Evolutionary conservation across 2,888 invertebrate genomes (phyloP).

Genomic region (Mythimna lalbum): DNA sequence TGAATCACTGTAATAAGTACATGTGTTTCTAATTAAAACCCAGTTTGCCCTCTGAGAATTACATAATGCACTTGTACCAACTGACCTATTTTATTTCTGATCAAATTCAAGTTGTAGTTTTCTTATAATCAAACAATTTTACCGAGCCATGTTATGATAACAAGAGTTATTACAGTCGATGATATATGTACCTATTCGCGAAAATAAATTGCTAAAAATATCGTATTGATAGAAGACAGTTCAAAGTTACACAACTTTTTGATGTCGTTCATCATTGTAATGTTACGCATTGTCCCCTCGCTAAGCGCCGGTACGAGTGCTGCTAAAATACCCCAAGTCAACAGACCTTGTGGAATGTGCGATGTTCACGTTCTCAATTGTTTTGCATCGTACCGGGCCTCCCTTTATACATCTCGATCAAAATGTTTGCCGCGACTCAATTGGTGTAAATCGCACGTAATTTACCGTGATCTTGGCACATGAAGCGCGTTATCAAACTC

Average conservation of each 20-base stretch:
- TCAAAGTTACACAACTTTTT: background rate
- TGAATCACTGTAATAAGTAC: conserved; percentile 19
- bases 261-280: conserved; percentile 1
- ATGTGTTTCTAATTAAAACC: conserved; percentile 10
- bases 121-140: conserved; percentile 12
- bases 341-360: conserved; percentile 49
- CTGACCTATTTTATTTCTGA: conserved; percentile 31
- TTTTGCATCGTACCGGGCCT: conserved; percentile 56
- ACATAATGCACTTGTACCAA: conserved; percentile 28
- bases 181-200: background rate
- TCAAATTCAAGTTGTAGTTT: conserved; percentile 1
- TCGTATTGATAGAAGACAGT: conserved; percentile 7
- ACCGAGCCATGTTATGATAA: conserved; percentile 16
- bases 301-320: conserved; percentile 9
- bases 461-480: conserved; percentile 73
- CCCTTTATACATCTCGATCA: conserved; percentile 53
- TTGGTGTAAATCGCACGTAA: conserved; percentile 74
- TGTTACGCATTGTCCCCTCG: conserved; percentile 4
- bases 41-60: conserved; percentile 32
- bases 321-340: conserved; percentile 41
- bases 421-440: conserved; percentile 69
- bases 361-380: conserved; percentile 55
- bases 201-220: background rate
- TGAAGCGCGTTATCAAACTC: conserved; percentile 65
- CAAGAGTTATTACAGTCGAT: background rate